A percentile compares a stretch with the other conserved stretches of the same genome.
These are phyloP conservation scores for Dasysyrphus tricinctus DNA, from an alignment of 2,888 invertebrate genomes.

Conservation along the genomic window DNA sequence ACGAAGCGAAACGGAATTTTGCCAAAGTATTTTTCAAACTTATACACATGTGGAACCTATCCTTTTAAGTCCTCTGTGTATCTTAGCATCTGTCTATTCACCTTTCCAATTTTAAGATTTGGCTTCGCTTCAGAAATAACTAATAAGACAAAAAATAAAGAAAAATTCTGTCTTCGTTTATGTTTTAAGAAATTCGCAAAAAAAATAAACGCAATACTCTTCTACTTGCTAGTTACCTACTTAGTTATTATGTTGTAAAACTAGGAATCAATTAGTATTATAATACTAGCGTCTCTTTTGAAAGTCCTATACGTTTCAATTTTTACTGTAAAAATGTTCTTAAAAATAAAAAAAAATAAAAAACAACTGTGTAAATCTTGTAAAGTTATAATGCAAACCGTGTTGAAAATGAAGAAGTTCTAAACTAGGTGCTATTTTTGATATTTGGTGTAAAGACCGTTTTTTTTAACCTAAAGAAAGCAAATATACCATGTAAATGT, in stretches of 20 bases:
- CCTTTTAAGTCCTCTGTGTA: constrained; percentile 23
- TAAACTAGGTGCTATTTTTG: constrained; percentile 73
- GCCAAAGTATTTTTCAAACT: constrained; percentile 74
- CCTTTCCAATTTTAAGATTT: constrained; percentile 48
- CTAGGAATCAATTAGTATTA: constrained; percentile 72
- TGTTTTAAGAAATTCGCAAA: constrained; percentile 59
- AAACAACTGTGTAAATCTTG: constrained; percentile 53
- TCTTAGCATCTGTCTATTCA: constrained; percentile 28
- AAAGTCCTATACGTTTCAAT: constrained; percentile 62
- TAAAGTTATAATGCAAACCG: constrained; percentile 44
- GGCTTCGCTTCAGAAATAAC: constrained; percentile 51
- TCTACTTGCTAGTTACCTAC: constrained; percentile 72
- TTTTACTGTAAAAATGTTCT: constrained; percentile 50
- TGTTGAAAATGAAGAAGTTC: constrained; percentile 51
- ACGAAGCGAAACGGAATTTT: constrained; percentile 76
- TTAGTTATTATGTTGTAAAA: constrained; percentile 47
- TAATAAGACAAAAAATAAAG: constrained; percentile 11
- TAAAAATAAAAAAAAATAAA: constrained; percentile 32
- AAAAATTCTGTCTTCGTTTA: constrained; percentile 72
- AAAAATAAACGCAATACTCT: constrained; percentile 60
- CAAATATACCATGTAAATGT: constrained; percentile 71
- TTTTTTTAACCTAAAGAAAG: constrained; percentile 65
- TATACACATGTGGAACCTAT: constrained; percentile 19
- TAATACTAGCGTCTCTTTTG: constrained; percentile 63
- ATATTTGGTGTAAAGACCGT: constrained; percentile 69